Conservation (phyloP, 2,888 invertebrate species). For the Mythimna lalbum region DNA sequence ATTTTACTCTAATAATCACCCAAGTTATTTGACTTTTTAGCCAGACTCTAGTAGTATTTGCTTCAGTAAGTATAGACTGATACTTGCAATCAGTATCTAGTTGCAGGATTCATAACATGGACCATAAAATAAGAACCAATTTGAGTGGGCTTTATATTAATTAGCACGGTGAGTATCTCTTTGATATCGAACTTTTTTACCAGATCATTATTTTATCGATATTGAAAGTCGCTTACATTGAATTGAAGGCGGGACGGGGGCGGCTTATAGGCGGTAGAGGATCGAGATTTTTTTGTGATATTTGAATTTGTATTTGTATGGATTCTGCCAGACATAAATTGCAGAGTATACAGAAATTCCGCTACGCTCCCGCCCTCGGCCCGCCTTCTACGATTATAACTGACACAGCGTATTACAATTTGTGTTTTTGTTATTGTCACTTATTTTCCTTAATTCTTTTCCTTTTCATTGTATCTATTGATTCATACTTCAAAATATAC, state of each 20-base stretch:
- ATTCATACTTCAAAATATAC: too few species aligned
- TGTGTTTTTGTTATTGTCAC: not conserved
- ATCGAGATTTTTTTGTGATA: not conserved
- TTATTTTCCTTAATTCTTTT: not conserved
- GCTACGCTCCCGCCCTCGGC: not conserved
- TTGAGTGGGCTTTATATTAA: not conserved
- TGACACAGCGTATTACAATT: not conserved
- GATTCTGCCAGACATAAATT: slow-evolving; percentile 1
- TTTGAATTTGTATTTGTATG: slow-evolving; percentile 27
- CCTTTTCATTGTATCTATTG: not conserved
- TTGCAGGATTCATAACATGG: not conserved
- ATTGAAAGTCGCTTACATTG: slow-evolving; percentile 8
- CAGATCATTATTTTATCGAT: slow-evolving; percentile 11
- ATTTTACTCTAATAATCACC: too few species aligned
- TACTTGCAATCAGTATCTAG: not conserved
- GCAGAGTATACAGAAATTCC: not conserved
- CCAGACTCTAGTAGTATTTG: too few species aligned
- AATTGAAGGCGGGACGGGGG: slow-evolving; percentile 17
- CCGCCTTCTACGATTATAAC: slow-evolving; percentile 1
- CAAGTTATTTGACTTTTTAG: too few species aligned
- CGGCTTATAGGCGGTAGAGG: not conserved
- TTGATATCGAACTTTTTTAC: slow-evolving; percentile 5
- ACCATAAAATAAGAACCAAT: not conserved
- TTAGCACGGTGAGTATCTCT: not conserved
- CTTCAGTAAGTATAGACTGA: not conserved